Conservation (phyloP, 2,888 invertebrate species). For the Rhimphoctona megacephalus region DNA sequence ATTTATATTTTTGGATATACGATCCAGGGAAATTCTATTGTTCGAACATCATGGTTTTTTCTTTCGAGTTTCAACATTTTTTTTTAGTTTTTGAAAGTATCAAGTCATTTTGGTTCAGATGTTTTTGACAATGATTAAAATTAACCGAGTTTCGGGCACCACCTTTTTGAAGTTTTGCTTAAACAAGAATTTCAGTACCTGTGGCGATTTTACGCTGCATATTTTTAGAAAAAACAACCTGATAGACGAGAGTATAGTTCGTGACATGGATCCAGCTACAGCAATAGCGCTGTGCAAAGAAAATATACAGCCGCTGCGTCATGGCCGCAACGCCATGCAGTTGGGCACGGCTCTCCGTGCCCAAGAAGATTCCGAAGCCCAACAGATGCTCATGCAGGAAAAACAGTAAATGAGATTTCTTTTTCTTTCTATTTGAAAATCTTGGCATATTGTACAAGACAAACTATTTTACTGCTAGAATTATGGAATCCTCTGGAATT, state of each 20-base stretch:
- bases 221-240: slow-evolving; percentile 51
- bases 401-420: slow-evolving; percentile 87
- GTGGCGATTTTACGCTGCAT: neutral
- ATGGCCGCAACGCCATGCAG: slow-evolving; percentile 93
- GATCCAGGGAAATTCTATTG: neutral
- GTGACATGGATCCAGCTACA: slow-evolving; percentile 83
- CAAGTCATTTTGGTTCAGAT: neutral
- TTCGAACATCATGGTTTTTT: neutral
- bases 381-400: slow-evolving; percentile 89
- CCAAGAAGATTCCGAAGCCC: slow-evolving; percentile 89
- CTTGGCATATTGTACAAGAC: neutral
- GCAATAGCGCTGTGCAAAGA: slow-evolving; percentile 90
- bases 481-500: too few relatives aligned
- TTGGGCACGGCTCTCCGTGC: slow-evolving; percentile 93
- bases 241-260: slow-evolving; percentile 52
- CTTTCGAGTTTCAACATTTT: neutral
- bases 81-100: neutral
- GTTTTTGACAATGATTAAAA: neutral
- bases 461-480: neutral
- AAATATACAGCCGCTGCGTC: slow-evolving; percentile 96
- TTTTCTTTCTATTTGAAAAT: neutral
- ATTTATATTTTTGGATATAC: neutral
- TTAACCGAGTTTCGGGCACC: neutral
- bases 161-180: neutral
- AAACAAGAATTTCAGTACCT: neutral